Evolutionary conservation across 2,797 vertebrate genomes (phyloP).

Genomic region (Sebastiscus tertius): DNA sequence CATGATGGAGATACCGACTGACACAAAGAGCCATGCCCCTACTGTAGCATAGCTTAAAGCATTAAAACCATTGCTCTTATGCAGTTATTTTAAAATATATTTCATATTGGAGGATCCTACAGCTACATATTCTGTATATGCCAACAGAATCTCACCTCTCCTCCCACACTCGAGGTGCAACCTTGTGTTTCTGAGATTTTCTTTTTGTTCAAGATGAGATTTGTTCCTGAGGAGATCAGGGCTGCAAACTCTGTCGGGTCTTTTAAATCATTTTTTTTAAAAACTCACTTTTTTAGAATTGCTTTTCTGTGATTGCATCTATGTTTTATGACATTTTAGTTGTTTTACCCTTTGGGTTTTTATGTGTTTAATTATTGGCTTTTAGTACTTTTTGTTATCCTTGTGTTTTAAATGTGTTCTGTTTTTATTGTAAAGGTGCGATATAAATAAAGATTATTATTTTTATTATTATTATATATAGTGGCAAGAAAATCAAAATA

Average conservation of each 20-base stretch:
- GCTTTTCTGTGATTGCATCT: no score
- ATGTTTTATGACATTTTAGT: no score
- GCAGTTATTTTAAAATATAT: not conserved
- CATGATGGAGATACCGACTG: not conserved
- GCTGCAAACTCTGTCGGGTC: no score
- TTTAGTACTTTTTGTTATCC: no score
- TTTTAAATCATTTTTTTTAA: no score
- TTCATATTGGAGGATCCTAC: not conserved
- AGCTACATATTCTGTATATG: not conserved
- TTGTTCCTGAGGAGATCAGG: not conserved
- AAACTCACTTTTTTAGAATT: no score
- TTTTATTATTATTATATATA: no score
- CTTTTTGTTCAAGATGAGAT: not conserved
- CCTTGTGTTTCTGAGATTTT: not conserved
- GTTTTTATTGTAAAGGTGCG: no score
- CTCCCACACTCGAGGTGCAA: conserved; percentile 7
- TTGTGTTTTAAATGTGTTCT: no score
- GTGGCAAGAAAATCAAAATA: conserved; percentile 3
- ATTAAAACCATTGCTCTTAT: not conserved
- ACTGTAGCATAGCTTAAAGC: not conserved
- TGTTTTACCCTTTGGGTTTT: no score
- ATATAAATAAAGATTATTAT: no score
- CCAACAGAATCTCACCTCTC: not conserved
- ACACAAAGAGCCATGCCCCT: not conserved
- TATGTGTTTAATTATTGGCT: no score